Evolutionary conservation across 1,140 invertebrate species (phyloP), one percentile per base, ranked within the genome.

Genomic region (Penaeus indicus): DNA sequence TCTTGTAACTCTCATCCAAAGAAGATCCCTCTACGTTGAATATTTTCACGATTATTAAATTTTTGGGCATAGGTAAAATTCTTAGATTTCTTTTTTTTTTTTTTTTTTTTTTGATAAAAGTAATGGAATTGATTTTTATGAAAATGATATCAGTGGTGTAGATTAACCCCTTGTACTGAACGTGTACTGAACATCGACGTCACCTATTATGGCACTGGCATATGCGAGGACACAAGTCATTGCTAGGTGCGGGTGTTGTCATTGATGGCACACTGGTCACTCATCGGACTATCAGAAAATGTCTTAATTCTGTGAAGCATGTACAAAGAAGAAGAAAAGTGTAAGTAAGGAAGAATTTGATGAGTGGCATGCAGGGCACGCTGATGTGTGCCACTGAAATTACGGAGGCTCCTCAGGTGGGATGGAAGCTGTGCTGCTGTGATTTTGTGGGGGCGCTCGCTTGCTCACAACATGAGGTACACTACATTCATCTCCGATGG

Each of bases 161-260:
- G n/a, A n/a, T n/a, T n/a, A n/a, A n/a, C n/a, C n/a, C n/a, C n/a
- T n/a, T n/a, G n/a, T n/a, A n/a, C n/a, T n/a, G n/a, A n/a, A n/a
- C n/a, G 81, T 16, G 32, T 83, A 25, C 27, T 38, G 47, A 83
- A 83, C 64, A 60, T 83, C 32, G 62, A 83, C 32, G 61, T 83
- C 19, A 63, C 27, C 32, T 83, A 54, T 27, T 61, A 83, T 83
- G 81, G 81, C 32, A 32, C 81, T 83, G 81, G 81, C 81, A 83
- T 62, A 83, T 32, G 32, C 60, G 81, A 11, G 81, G 81, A 10
- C 61, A 67, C 32, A 83, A 25, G 10, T 83, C 81, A 25, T 63
- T 63, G 18, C 64, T 83, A 19, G 54, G 54, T 13, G 54, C 47
- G n/a, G 81, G 25, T 83, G 54, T 61, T 18, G 61, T 64, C 11